phyloP scores from a whole-genome alignment of 2,113 vertebrate species.

The Donacobius atricapilla region DNA sequence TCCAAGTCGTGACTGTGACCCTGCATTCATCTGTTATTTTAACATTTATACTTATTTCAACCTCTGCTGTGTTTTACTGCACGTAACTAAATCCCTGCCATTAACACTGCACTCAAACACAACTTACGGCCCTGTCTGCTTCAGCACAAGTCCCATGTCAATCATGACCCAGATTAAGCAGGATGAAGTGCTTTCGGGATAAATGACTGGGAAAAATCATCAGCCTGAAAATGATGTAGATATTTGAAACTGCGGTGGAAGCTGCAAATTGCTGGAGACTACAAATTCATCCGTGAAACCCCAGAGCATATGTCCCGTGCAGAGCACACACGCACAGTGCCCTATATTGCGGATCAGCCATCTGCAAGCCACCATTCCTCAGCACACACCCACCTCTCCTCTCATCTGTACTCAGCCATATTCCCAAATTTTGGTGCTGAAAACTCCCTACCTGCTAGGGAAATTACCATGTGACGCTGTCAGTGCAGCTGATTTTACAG shows the following conservation, averaged over 20 bases:
- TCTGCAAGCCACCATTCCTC: background rate
- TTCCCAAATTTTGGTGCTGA: background rate
- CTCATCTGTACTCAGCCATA: accelerated
- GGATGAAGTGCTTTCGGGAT: slow-evolving; percentile 27
- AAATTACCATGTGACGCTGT: accelerated
- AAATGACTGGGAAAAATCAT: slow-evolving; percentile 42
- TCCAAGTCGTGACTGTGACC: background rate
- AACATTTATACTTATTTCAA: background rate
- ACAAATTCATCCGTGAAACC: slow-evolving; percentile 19
- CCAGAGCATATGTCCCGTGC: background rate
- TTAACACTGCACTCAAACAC: background rate
- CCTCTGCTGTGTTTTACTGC: background rate
- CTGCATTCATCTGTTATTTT: background rate
- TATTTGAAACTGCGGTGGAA: background rate
- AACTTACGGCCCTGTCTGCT: background rate
- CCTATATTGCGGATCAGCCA: background rate
- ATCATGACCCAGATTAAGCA: slow-evolving; percentile 46
- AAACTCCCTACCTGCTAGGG: background rate
- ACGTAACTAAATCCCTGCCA: background rate
- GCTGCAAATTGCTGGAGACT: background rate
- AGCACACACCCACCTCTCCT: background rate
- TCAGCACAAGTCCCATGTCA: background rate
- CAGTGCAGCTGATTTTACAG: background rate
- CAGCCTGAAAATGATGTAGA: slow-evolving; percentile 35
- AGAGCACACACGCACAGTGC: background rate